These are phyloP conservation scores for Pseudococcus jackbeardsleyi DNA, from an alignment of 2,888 invertebrate genomes.

Conservation along the genomic window DNA sequence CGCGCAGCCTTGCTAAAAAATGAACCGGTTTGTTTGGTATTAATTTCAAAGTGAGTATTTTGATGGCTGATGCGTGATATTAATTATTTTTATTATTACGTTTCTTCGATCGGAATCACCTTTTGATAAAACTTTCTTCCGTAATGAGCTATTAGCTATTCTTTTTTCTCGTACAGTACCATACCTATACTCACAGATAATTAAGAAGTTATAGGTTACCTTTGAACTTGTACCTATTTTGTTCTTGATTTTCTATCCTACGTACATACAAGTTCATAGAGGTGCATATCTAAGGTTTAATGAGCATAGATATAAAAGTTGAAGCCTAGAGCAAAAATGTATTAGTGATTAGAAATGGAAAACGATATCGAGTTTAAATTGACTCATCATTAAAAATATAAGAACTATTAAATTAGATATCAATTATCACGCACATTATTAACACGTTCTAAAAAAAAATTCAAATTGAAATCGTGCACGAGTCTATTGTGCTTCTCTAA, in stretches of 20 bases:
- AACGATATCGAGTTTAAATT: background rate
- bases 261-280: background rate
- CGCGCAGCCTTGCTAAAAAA: slow-evolving; percentile 36
- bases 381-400: background rate
- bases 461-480: background rate
- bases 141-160: background rate
- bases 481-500: background rate
- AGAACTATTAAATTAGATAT: background rate
- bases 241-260: background rate
- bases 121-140: slow-evolving; percentile 10
- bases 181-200: background rate
- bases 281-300: background rate
- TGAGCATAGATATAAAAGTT: background rate
- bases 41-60: slow-evolving; percentile 36
- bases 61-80: slow-evolving; percentile 53
- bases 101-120: background rate
- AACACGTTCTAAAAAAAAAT: background rate
- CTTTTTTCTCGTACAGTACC: background rate
- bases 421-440: background rate
- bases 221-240: background rate
- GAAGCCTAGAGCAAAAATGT: background rate
- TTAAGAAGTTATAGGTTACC: background rate
- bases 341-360: background rate
- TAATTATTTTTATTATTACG: slow-evolving; percentile 49
- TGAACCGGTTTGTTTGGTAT: slow-evolving; percentile 50